Base-by-base conservation (phyloP, 2,888 invertebrate genomes). In the Acleris holmiana region DNA sequence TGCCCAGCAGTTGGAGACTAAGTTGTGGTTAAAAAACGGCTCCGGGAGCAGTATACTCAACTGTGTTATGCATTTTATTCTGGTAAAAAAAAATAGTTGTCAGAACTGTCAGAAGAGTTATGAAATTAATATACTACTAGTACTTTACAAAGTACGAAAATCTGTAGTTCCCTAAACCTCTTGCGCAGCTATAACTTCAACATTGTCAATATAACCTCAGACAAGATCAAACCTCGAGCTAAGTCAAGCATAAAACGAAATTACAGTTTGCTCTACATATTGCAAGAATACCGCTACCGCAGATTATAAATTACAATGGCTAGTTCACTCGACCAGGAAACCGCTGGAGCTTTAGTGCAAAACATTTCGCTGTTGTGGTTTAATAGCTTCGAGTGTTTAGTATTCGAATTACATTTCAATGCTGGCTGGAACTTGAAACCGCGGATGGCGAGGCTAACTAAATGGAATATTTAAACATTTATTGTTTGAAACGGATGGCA, bases 241-340 rank as follows among this genome's bases (percentile, higher is more conserved):
- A 58, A 59, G 48, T 44, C 58, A 25, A 53, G 54, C 58, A 44
- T 54, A 48, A 59, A 64, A 64, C 41, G 53, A 64, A 58, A 64
- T 64, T 64, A 64, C 58, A 55, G 51, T 59, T 64, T 49, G 48
- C 53, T 35, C 25, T 40, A 53, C 48, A 59, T 59, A 64, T 58
- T 48, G 54, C 58, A 53, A 59, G 53, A 64, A 59, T 48, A 58
- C 53, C 46, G 46, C 56, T 23, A 29, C 40, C 47, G 49, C 25
- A 64, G 53, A 53, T 51, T 44, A 47, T 23, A 55, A n/a, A 19
- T 13, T 18, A 25, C n/a, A 64, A 18, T 53, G 41, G 54, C 29
- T 46, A 44, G 25, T 21, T 19, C 64, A 54, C 64, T 64, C 58
- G 53, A 29, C 53, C 41, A 25, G 25, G 48, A 58, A 64, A 64